A percentile compares a stretch with the other conserved stretches of the same genome.
These are phyloP conservation scores for Calypte anna DNA, from an alignment of 2,113 vertebrate species.

Conservation along the genomic window DNA sequence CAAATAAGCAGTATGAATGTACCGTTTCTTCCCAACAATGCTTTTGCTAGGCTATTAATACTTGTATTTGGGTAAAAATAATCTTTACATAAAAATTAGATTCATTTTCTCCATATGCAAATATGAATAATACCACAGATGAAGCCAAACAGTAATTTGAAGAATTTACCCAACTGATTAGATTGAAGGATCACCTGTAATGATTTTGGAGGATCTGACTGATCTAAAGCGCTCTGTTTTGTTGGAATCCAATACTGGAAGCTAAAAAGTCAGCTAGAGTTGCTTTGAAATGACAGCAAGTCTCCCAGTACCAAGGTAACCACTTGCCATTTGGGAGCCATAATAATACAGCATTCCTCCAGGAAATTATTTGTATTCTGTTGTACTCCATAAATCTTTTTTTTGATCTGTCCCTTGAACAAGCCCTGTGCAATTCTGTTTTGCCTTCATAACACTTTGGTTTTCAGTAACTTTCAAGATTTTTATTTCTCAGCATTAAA, in stretches of 20 bases:
- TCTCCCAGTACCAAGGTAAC: neutral
- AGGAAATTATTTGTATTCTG: neutral
- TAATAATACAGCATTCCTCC: neutral
- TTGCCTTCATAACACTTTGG: neutral
- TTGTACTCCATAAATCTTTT: neutral
- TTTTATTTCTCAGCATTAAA: neutral
- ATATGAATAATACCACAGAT: neutral
- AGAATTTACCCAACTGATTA: neutral
- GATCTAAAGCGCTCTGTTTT: neutral
- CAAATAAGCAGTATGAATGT: neutral
- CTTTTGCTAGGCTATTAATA: neutral
- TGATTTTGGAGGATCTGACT: neutral
- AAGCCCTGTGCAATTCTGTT: neutral
- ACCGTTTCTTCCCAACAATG: neutral
- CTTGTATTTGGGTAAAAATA: neutral
- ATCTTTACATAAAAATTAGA: neutral
- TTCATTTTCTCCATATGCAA: neutral
- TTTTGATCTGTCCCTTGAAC: neutral
- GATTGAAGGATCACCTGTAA: neutral
- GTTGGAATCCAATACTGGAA: neutral
- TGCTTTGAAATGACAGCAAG: neutral
- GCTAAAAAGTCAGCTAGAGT: neutral
- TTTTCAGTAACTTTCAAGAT: neutral
- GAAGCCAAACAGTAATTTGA: neutral
- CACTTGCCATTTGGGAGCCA: neutral